These are phyloP conservation scores for Agrotis ipsilon DNA, from an alignment of 2,888 invertebrate genomes.

Conservation along the genomic window DNA sequence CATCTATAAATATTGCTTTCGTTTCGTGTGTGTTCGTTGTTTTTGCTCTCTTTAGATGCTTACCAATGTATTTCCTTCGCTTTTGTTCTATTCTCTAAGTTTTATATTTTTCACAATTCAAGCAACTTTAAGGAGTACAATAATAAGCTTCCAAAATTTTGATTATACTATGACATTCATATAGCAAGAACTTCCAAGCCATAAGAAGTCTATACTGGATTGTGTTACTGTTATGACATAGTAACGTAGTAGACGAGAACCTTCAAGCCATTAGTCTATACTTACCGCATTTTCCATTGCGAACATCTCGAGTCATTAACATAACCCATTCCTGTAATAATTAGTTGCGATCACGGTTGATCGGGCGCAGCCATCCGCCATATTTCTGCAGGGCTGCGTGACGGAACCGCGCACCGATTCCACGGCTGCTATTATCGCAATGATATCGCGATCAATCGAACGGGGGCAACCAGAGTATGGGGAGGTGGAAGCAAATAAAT, in stretches of 20 bases:
- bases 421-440: slow-evolving; percentile 89
- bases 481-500: slow-evolving; percentile 85
- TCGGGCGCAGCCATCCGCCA: slow-evolving; percentile 72
- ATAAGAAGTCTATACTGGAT: background rate
- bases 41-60: too few species aligned
- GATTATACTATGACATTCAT: too few species aligned
- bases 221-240: too few species aligned
- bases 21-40: background rate
- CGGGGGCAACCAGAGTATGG: slow-evolving; percentile 73
- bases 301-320: slow-evolving; percentile 1
- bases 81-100: too few species aligned
- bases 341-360: slow-evolving; percentile 69
- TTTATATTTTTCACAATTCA: background rate
- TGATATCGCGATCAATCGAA: slow-evolving; percentile 91
- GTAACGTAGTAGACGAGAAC: too few species aligned
- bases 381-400: slow-evolving; percentile 82
- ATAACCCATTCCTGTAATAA: slow-evolving; percentile 44
- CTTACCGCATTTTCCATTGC: background rate
- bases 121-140: background rate
- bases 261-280: too few species aligned
- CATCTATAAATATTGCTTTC: too few species aligned
- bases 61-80: background rate
- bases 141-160: too few species aligned
- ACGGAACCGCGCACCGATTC: slow-evolving; percentile 84
- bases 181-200: background rate